A percentile compares a stretch with the other conserved stretches of the same genome.
Evolutionary conservation across 2,113 vertebrate species (phyloP).

Genomic region (Ptilorrhoa leucosticta): DNA sequence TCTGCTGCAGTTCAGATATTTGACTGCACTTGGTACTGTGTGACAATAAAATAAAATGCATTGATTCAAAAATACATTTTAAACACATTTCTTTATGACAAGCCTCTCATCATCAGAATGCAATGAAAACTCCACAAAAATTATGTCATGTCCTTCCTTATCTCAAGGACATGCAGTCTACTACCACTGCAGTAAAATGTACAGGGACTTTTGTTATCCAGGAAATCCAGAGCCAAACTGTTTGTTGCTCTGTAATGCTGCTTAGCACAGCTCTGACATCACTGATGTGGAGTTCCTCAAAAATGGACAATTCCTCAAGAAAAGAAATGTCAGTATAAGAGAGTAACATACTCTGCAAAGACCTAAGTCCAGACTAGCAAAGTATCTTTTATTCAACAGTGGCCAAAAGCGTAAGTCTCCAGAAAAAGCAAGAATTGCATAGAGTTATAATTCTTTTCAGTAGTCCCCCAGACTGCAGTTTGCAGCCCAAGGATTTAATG

Average conservation of each 20-base stretch:
- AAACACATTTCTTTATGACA: background rate
- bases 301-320: background rate
- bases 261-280: background rate
- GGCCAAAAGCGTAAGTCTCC: fast-evolving
- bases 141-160: background rate
- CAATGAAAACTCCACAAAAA: background rate
- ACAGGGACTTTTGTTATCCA: background rate
- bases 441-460: background rate
- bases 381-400: background rate
- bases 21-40: conserved; percentile 73
- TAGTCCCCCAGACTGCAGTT: background rate
- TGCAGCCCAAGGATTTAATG: background rate
- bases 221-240: background rate
- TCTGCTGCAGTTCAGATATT: conserved; percentile 73
- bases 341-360: background rate
- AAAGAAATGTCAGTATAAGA: background rate
- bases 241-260: background rate
- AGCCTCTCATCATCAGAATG: background rate
- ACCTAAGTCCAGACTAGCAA: background rate
- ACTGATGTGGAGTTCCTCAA: background rate
- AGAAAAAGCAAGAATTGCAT: background rate
- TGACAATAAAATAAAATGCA: background rate
- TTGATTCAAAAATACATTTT: background rate
- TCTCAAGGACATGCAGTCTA: background rate
- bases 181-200: fast-evolving